Conservation (phyloP, 1,140 invertebrate species). For the Drosophila parvula region DNA sequence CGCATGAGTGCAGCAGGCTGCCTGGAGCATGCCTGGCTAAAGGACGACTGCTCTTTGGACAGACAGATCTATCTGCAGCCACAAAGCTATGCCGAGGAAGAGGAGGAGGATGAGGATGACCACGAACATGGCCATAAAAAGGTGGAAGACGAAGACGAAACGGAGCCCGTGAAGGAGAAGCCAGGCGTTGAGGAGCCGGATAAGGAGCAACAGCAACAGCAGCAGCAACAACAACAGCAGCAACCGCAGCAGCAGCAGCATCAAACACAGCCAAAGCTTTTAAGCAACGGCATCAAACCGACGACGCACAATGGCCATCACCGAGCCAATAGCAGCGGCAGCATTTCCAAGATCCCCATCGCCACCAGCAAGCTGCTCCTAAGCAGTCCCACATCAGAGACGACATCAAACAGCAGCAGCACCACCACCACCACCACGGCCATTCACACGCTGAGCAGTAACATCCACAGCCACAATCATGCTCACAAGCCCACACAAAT, state of each 20-base stretch:
- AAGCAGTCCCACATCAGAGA: constrained; percentile 41
- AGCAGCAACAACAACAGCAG: constrained; percentile 31
- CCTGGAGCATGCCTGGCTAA: constrained; percentile 87
- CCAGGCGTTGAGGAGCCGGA: constrained; percentile 26
- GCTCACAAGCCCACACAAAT: constrained; percentile 61
- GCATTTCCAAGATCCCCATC: constrained; percentile 56
- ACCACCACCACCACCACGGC: constrained; percentile 36
- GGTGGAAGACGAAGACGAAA: constrained; percentile 28
- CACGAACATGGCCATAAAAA: constrained; percentile 51
- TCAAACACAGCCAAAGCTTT: constrained; percentile 16
- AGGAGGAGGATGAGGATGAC: constrained; percentile 55
- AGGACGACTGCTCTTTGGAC: constrained; percentile 78
- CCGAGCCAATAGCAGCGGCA: constrained; percentile 40
- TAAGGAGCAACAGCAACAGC: constrained; percentile 38
- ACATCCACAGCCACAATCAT: constrained; percentile 14
- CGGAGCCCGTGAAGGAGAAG: constrained; percentile 10
- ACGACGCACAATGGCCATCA: constrained; percentile 57
- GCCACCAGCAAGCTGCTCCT: constrained; percentile 53
- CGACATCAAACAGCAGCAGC: constrained; percentile 3
- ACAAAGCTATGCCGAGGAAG: constrained; percentile 63
- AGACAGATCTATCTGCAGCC: constrained; percentile 77
- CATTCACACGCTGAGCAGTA: constrained; percentile 55
- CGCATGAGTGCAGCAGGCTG: constrained; percentile 87
- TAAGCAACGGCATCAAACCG: constrained; percentile 13
- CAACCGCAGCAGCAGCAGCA: constrained; percentile 17